These are phyloP conservation scores for Lagocephalus sceleratus DNA, from an alignment of 2,797 vertebrate genomes.

Conservation along the genomic window DNA sequence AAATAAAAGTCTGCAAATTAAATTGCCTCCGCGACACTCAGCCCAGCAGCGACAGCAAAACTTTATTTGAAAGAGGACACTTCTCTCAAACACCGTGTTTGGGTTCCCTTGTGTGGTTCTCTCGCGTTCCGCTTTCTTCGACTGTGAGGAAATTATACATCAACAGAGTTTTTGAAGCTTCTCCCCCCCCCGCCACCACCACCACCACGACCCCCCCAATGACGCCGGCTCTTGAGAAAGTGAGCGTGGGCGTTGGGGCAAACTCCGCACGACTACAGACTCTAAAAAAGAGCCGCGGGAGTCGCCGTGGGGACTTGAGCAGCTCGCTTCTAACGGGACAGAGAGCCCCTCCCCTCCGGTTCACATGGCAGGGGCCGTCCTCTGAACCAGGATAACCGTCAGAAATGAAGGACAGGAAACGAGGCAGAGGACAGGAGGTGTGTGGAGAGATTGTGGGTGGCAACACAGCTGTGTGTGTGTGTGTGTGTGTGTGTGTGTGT, in stretches of 20 bases:
- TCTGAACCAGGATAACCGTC: slow-evolving; percentile 23
- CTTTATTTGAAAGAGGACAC: slow-evolving; percentile 20
- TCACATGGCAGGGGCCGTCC: slow-evolving; percentile 17
- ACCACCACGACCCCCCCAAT: background rate
- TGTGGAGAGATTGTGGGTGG: slow-evolving; percentile 44
- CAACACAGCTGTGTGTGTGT: slow-evolving; percentile 46
- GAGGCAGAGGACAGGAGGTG: slow-evolving; percentile 19
- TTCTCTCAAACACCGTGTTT: background rate
- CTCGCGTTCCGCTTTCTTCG: slow-evolving; percentile 19
- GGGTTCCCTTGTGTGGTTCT: background rate
- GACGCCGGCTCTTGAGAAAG: slow-evolving; percentile 53
- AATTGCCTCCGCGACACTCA: too few relatives aligned
- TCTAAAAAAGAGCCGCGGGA: background rate
- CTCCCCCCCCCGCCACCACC: slow-evolving; percentile 5
- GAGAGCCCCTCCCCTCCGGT: background rate
- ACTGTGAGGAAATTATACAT: slow-evolving; percentile 41
- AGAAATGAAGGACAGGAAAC: slow-evolving; percentile 29
- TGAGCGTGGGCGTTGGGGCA: slow-evolving; percentile 52
- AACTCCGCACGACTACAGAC: background rate
- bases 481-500: slow-evolving; percentile 18
- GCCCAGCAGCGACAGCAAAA: slow-evolving; percentile 4
- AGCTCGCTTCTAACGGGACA: too few relatives aligned
- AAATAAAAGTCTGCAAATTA: too few relatives aligned
- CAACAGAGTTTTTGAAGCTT: slow-evolving; percentile 15
- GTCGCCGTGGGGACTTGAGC: too few relatives aligned